Evolutionary conservation across 2,113 vertebrate species (phyloP).

Genomic region (Geococcyx californianus): DNA sequence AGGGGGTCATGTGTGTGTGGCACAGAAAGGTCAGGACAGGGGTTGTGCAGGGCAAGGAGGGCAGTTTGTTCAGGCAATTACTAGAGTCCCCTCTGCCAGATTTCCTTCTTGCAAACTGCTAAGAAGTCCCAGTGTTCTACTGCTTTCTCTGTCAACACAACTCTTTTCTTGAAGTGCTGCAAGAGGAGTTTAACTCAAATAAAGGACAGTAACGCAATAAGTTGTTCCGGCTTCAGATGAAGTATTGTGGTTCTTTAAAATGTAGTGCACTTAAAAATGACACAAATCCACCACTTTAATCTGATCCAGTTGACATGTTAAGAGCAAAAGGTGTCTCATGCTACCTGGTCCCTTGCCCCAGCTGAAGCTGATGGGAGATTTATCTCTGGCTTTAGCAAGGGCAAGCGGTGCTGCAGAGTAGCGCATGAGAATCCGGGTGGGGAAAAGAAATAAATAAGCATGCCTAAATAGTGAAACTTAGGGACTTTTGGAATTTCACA

Average conservation of each 20-base stretch:
- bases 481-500: not conserved
- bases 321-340: not conserved
- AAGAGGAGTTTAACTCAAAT: not conserved
- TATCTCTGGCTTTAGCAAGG: not conserved
- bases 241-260: not conserved
- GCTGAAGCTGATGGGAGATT: not conserved
- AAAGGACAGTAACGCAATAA: slow-evolving; percentile 5
- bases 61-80: not conserved
- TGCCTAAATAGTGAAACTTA: not conserved
- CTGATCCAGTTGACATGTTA: not conserved
- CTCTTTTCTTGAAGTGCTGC: not conserved
- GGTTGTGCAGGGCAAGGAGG: accelerated
- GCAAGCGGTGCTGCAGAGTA: not conserved
- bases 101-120: not conserved
- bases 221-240: not conserved
- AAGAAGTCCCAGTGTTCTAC: not conserved
- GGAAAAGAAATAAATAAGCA: not conserved
- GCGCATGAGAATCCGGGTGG: not conserved
- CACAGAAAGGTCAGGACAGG: not conserved
- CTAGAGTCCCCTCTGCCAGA: not conserved
- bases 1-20: accelerated
- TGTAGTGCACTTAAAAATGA: not conserved
- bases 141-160: not conserved
- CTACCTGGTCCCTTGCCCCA: not conserved
- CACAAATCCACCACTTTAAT: not conserved